Evolutionary conservation across 2,888 invertebrate species (phyloP), one percentile per base, ranked within the genome.

Genomic region (Eupithecia centaureata): DNA sequence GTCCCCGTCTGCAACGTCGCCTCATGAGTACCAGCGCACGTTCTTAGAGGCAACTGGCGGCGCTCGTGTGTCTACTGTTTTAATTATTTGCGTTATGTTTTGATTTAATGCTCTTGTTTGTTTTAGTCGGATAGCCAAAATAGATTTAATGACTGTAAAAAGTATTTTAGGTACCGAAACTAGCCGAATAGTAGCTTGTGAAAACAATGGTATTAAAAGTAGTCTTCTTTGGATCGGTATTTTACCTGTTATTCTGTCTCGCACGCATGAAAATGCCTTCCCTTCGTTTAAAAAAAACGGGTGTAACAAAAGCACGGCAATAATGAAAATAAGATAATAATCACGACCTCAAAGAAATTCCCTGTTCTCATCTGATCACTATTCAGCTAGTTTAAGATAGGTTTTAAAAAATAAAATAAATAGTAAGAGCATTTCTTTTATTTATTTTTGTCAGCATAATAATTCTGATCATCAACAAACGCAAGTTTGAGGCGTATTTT

Each of bases 21-120:
- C 78, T 89, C 77, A 92, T 91, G 91, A 93, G 87, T 92, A 93
- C 93, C 92, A 92, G 59, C 86, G 82, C 67, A 93, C 93, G 85
- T 85, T 93, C 88, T 92, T 92, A 86, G 88, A 90, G 73, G 85
- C 84, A 81, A 79, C 80, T 80, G 86, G 91, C 87, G 91, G 88
- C 90, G 90, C 71, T 85, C 92, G 91, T 86, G 74, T 74, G 83
- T 83, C 57, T 57, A 32, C 30, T 56, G 54, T 63, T 69, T 63
- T 69, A 68, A 18, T 61, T 38, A 18, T 32, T 57, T 33, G 2
- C 1, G 12, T 30, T 18, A 18, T 28, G 32, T 5, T 30, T 13
- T 57, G 32, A 42, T 8, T 47, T 35, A 13, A n/a, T 28, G 12
- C 10, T 30, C 10, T 27, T 56, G 18, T 30, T 28, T 56, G 30